A percentile compares a stretch with the other conserved stretches of the same genome.
These are phyloP conservation scores for Catagonus wagneri DNA, from an alignment of 2,113 vertebrate genomes.

Conservation along the genomic window DNA sequence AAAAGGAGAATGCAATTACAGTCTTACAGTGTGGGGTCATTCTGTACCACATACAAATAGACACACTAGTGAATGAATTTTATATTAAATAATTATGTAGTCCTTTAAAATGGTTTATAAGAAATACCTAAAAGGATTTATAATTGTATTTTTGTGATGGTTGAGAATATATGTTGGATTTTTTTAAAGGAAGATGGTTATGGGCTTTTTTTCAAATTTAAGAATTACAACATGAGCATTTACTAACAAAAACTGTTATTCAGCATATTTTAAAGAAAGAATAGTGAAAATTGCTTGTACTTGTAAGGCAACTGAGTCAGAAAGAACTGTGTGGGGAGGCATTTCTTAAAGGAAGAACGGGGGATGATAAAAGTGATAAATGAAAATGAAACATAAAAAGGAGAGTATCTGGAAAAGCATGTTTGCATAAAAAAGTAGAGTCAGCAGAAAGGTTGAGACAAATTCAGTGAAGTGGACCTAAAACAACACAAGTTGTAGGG, in stretches of 20 bases:
- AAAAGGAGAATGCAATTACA: neutral
- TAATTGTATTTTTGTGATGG: constrained; percentile 41
- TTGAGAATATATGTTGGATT: constrained; percentile 11
- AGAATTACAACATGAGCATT: neutral
- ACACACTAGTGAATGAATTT: neutral
- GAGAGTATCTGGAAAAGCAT: neutral
- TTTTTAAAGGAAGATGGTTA: neutral
- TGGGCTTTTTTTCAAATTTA: constrained; percentile 13
- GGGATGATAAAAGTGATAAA: neutral
- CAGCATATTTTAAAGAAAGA: neutral
- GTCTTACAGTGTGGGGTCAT: neutral
- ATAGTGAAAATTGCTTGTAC: neutral
- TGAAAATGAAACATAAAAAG: neutral
- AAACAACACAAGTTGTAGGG: neutral
- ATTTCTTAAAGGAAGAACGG: constrained; percentile 16
- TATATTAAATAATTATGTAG: neutral
- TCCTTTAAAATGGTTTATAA: constrained; percentile 53
- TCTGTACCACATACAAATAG: neutral
- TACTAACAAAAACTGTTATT: constrained; percentile 2
- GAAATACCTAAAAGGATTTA: constrained; percentile 29
- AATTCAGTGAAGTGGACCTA: neutral
- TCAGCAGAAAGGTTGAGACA: neutral
- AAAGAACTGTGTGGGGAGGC: neutral
- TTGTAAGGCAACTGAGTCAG: neutral
- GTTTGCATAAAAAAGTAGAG: neutral